A percentile compares a stretch with the other conserved stretches of the same genome.
These are phyloP conservation scores for Paratilapia polleni DNA, from an alignment of 2,113 vertebrate genomes.

Conservation along the genomic window DNA sequence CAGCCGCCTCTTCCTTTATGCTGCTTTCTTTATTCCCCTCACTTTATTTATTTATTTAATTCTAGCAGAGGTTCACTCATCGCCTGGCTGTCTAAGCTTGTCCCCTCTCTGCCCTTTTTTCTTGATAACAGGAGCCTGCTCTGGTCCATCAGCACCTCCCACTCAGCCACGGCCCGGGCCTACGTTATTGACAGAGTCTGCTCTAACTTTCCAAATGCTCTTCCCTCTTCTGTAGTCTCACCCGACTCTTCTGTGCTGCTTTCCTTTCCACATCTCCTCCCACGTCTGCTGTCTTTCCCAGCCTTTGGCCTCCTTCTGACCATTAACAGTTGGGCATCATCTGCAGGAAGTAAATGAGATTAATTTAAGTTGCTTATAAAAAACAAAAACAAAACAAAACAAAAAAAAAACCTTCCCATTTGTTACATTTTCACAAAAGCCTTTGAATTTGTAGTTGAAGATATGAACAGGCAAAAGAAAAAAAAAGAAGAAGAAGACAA, in stretches of 20 bases:
- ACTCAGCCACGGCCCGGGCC: slow-evolving; percentile 49
- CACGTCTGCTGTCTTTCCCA: background rate
- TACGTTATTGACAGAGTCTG: slow-evolving; percentile 41
- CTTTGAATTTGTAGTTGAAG: background rate
- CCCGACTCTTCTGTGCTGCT: background rate
- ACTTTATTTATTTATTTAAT: slow-evolving; percentile 48
- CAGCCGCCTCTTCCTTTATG: slow-evolving; percentile 7
- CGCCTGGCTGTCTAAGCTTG: slow-evolving; percentile 45
- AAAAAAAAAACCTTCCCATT: background rate
- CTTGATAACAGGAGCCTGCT: slow-evolving; percentile 45
- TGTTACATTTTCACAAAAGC: background rate
- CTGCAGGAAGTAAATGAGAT: background rate
- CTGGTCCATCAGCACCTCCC: slow-evolving; percentile 69
- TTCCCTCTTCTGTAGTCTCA: background rate
- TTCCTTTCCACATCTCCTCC: background rate
- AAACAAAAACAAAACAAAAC: background rate
- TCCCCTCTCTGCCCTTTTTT: slow-evolving; percentile 59
- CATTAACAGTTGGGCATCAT: background rate
- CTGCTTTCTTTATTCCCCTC: slow-evolving; percentile 13
- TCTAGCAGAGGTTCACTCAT: slow-evolving; percentile 46
- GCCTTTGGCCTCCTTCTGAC: background rate
- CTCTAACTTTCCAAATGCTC: slow-evolving; percentile 26
- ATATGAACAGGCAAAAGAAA: background rate
- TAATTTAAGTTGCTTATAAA: background rate
- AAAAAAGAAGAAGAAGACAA: background rate